phyloP scores from a whole-genome alignment of 2,888 invertebrate genomes.

The Erebia aethiops region DNA sequence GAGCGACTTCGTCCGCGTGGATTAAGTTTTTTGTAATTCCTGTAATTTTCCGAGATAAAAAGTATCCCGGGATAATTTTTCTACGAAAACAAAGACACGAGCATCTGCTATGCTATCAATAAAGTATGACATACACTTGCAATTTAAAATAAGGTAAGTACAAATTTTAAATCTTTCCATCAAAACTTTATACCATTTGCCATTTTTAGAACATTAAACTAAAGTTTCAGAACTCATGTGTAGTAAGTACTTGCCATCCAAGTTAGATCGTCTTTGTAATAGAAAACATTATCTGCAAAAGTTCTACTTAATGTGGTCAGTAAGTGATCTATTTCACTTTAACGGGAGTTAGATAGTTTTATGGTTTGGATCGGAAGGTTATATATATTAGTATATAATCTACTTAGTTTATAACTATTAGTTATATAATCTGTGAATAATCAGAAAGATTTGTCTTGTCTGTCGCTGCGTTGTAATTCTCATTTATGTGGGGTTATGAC shows the following conservation, averaged over 20 bases:
- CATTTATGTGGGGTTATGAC: too few relatives aligned
- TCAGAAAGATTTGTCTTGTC: too few relatives aligned
- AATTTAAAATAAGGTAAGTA: constrained; percentile 1
- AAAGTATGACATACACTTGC: not conserved
- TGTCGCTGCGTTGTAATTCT: too few relatives aligned
- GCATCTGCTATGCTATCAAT: not conserved
- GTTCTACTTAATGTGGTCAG: constrained; percentile 19
- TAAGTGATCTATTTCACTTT: constrained; percentile 27
- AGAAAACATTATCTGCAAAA: constrained; percentile 26
- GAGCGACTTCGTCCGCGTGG: too few relatives aligned
- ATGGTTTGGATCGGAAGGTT: not conserved
- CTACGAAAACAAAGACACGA: too few relatives aligned
- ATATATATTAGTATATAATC: too few relatives aligned
- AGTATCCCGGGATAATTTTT: too few relatives aligned
- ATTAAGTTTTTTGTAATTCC: too few relatives aligned
- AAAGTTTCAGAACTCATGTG: constrained; percentile 36
- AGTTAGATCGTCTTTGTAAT: constrained; percentile 55
- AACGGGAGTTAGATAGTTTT: constrained; percentile 36
- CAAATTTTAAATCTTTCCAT: constrained; percentile 42
- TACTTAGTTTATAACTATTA: too few relatives aligned
- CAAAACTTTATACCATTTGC: constrained; percentile 46
- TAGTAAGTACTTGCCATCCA: constrained; percentile 63
- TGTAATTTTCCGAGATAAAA: too few relatives aligned
- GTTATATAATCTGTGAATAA: too few relatives aligned
- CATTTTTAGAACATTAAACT: constrained; percentile 42